phyloP scores from a whole-genome alignment of 2,888 invertebrate species.

The Itoplectis maculator region DNA sequence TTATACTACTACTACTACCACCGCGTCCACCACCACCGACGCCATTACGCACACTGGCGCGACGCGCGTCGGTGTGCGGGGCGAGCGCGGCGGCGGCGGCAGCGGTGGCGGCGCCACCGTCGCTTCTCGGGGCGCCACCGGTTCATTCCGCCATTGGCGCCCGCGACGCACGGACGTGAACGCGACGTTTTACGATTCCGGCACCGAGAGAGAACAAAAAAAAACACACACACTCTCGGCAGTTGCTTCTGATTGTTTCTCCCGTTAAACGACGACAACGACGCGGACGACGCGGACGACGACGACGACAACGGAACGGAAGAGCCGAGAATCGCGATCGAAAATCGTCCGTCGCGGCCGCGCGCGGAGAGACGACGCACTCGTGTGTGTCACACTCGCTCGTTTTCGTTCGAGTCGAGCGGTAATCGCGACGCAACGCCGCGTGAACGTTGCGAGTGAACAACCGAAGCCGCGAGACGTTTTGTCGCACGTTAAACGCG shows the following conservation, averaged over 20 bases:
- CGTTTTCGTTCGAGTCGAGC: no score
- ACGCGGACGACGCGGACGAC: no score
- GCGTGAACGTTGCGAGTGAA: slow-evolving; percentile 9
- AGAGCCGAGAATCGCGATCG: not conserved
- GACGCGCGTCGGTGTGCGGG: slow-evolving; percentile 63
- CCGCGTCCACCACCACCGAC: no score
- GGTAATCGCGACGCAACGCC: not conserved
- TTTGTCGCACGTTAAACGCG: not conserved
- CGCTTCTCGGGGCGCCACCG: slow-evolving; percentile 79
- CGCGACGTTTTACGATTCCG: slow-evolving; percentile 45
- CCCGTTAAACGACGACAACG: not conserved
- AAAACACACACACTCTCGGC: slow-evolving; percentile 1
- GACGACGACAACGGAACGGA: not conserved
- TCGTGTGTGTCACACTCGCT: not conserved
- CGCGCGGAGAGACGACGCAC: not conserved
- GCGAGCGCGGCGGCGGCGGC: no score
- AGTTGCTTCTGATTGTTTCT: not conserved
- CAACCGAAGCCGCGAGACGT: not conserved
- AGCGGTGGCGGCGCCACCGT: slow-evolving; percentile 77
- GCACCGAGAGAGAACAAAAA: slow-evolving; percentile 11
- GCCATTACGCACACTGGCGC: slow-evolving; percentile 16
- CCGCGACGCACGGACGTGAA: slow-evolving; percentile 78
- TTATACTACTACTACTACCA: no score
- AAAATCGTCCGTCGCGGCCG: no score
- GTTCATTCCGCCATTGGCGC: slow-evolving; percentile 81